Evolutionary conservation across 2,888 invertebrate species (phyloP).

Genomic region (Craniophora ligustri): DNA sequence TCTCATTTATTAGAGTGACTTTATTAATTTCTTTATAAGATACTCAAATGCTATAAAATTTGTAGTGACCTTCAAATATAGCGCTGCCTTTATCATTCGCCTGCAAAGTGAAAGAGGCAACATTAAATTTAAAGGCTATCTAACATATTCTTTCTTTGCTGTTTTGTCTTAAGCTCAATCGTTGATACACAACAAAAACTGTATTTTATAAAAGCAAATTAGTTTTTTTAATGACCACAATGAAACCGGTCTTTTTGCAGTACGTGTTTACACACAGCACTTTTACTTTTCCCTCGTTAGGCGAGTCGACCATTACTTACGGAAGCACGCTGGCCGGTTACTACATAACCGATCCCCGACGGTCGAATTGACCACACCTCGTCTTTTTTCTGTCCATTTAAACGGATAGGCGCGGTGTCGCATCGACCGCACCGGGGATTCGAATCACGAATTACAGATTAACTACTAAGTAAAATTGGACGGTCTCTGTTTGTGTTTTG

Average conservation of each 20-base stretch:
- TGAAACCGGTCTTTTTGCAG: slow-evolving; percentile 1
- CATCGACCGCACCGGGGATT: slow-evolving; percentile 63
- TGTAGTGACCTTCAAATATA: no score
- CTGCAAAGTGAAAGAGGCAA: no score
- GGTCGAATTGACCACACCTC: slow-evolving; percentile 65
- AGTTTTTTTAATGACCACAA: slow-evolving; percentile 4
- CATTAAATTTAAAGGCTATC: no score
- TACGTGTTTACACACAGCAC: slow-evolving; percentile 21
- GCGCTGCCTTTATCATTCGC: no score
- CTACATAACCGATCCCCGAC: slow-evolving; percentile 43
- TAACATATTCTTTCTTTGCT: no score
- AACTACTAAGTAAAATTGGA: slow-evolving; percentile 74
- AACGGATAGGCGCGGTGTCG: slow-evolving; percentile 76
- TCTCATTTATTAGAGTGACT: no score
- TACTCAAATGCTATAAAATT: no score
- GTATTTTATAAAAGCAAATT: background rate
- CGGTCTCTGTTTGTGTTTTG: slow-evolving; percentile 45
- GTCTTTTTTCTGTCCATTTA: slow-evolving; percentile 74
- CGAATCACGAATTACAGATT: slow-evolving; percentile 78
- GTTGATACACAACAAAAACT: no score
- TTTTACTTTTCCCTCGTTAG: slow-evolving; percentile 32
- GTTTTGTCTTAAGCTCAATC: no score
- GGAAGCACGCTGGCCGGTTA: slow-evolving; percentile 47
- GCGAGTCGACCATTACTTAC: slow-evolving; percentile 29
- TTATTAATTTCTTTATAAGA: no score